phyloP scores from a whole-genome alignment of 2,888 invertebrate genomes.

The Caenorhabditis sp. region DNA sequence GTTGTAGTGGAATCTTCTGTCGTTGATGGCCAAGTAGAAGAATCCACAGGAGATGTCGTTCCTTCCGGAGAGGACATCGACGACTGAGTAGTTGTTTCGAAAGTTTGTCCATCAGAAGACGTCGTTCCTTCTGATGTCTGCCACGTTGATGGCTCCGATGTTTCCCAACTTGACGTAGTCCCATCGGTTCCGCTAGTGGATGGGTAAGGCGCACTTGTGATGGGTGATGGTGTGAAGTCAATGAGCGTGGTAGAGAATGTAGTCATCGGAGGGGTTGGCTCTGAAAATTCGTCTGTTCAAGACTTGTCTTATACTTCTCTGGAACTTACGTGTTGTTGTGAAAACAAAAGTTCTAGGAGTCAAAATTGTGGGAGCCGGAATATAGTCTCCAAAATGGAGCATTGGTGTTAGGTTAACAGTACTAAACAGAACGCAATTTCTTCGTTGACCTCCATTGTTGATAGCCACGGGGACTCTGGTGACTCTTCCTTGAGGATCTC shows the following conservation, averaged over 20 bases:
- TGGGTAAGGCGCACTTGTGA: not conserved
- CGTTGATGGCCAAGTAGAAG: slow-evolving; percentile 5
- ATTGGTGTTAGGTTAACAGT: slow-evolving; percentile 43
- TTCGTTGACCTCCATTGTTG: slow-evolving; percentile 62
- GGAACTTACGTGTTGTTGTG: slow-evolving; percentile 22
- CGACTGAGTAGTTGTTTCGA: not conserved
- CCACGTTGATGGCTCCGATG: slow-evolving; percentile 4
- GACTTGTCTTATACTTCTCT: not conserved
- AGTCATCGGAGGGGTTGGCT: slow-evolving; percentile 18
- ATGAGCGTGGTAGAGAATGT: slow-evolving; percentile 5
- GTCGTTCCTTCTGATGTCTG: slow-evolving; percentile 1
- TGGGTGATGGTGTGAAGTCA: not conserved
- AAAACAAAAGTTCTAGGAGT: slow-evolving; percentile 26
- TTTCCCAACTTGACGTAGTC: slow-evolving; percentile 15
- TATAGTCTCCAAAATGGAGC: slow-evolving; percentile 50
- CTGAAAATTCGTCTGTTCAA: slow-evolving; percentile 4
- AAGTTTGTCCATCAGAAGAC: not conserved
- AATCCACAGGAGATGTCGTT: slow-evolving; percentile 19
- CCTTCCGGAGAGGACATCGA: slow-evolving; percentile 15
- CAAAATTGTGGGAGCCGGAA: slow-evolving; percentile 26
- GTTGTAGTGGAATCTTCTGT: not conserved
- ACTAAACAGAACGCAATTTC: slow-evolving; percentile 56
- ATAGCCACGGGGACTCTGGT: slow-evolving; percentile 68
- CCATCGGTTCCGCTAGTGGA: slow-evolving; percentile 5
- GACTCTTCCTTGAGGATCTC: slow-evolving; percentile 60